Evolutionary conservation across 2,888 invertebrate genomes (phyloP), one percentile per base, ranked within the genome.

Genomic region (Acleris holmiana): DNA sequence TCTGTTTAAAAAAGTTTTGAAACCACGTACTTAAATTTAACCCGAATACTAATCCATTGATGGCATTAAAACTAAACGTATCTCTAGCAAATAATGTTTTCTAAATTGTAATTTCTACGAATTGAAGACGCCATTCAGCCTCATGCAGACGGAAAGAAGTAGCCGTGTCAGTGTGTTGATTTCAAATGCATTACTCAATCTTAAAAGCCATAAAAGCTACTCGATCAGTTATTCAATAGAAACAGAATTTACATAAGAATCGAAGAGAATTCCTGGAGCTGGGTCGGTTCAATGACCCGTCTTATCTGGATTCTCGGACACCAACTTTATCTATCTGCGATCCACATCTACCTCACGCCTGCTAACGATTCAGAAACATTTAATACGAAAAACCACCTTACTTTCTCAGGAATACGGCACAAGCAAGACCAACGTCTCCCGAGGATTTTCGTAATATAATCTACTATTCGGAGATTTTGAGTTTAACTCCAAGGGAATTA

Each of bases 241-340:
- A 75, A 73, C 72, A 74, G 77, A 81, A 83, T 82, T 82, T 76
- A 73, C 81, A 80, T 81, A 79, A 79, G 73, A 81, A 82, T 77
- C 76, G 77, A 76, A 75, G 71, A 74, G 71, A 76, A 76, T 69
- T 75, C 74, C 78, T 71, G 73, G 77, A 74, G 73, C 70, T 67
- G 56, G 69, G 23, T 4, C 44, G 69, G 89, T 83, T 88, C 89
- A 87, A 82, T 73, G 85, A 82, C 80, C 86, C 78, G 70, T 70
- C 82, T 88, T 90, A 91, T 90, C 91, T 85, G 79, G 82, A 80
- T 90, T 90, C 90, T 85, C 79, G 82, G 80, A 82, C 84, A 79
- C 78, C 74, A 77, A 82, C 78, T 82, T 83, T 85, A 83, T 83
- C 84, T 85, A 83, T 83, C 85, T 77, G 78, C 84, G 77, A 83